Conservation (phyloP, 2,797 vertebrate genomes). For the Erethizon dorsatum region DNA sequence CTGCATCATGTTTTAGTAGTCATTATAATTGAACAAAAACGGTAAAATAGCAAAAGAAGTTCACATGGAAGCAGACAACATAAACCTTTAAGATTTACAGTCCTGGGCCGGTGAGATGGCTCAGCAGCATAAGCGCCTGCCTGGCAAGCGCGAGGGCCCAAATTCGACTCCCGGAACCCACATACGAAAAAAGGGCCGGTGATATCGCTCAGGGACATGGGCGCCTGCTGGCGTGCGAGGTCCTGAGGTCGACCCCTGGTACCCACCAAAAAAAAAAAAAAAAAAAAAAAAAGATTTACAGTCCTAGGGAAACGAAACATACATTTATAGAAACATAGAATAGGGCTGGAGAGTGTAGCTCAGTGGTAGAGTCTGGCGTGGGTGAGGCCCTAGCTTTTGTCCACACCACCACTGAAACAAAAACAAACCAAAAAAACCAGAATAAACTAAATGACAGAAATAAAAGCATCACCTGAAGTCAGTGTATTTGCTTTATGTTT, state of each 20-base stretch:
- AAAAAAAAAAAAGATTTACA: no score
- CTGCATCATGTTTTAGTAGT: not conserved
- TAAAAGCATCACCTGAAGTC: constrained; percentile 53
- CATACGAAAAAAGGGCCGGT: no score
- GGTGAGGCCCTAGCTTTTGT: not conserved
- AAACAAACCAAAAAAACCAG: not conserved
- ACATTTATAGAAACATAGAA: not conserved
- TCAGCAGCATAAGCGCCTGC: no score
- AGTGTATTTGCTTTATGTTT: constrained; percentile 15
- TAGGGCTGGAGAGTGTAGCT: not conserved
- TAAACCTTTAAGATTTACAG: constrained; percentile 42
- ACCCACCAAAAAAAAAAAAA: no score
- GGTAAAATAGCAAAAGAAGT: constrained; percentile 52
- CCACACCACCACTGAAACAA: no score
- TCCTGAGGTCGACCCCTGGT: no score
- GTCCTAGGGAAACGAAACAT: not conserved
- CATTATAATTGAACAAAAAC: constrained; percentile 21
- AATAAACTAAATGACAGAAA: constrained; percentile 24
- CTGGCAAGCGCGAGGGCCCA: no score
- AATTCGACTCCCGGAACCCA: no score
- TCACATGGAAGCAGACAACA: constrained; percentile 46
- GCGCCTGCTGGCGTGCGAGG: no score
- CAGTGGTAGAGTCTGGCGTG: not conserved
- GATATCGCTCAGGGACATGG: no score
- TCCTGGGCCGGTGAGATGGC: not conserved